These are phyloP conservation scores for Orthosia incerta DNA, from an alignment of 2,888 invertebrate species.

Conservation along the genomic window DNA sequence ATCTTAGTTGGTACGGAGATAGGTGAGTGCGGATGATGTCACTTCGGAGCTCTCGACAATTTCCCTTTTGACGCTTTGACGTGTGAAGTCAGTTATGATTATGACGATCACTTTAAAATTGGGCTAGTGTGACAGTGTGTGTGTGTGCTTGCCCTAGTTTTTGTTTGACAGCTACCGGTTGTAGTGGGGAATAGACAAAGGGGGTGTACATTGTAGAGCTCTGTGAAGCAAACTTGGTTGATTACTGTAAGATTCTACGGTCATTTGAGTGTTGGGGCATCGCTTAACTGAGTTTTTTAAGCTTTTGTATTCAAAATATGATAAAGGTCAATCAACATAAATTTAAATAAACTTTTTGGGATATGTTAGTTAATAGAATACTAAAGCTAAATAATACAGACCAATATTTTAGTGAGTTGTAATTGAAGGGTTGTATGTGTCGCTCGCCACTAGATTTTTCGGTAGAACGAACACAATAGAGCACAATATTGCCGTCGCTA, in stretches of 20 bases:
- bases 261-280: not conserved
- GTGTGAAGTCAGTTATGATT: conserved; percentile 27
- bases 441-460: not conserved
- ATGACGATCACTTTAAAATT: conserved; percentile 25
- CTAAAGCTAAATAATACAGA: not conserved
- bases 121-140: not conserved
- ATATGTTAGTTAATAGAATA: too few relatives aligned
- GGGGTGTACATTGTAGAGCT: not conserved
- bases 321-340: not conserved
- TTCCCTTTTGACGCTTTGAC: conserved; percentile 40
- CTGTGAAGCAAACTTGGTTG: not conserved
- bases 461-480: conserved; percentile 1
- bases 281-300: not conserved
- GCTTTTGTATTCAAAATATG: not conserved
- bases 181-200: not conserved
- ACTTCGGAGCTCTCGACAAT: conserved; percentile 42
- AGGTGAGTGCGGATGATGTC: conserved; percentile 50
- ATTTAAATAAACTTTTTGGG: too few relatives aligned
- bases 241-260: not conserved
- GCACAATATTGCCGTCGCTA: conserved; percentile 27
- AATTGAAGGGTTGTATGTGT: not conserved
- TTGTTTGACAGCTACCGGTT: conserved; percentile 13
- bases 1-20: conserved; percentile 15
- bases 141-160: conserved; percentile 34
- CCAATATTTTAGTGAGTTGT: not conserved